Conservation (phyloP, 1,140 invertebrate genomes). For the Sipha flava region DNA sequence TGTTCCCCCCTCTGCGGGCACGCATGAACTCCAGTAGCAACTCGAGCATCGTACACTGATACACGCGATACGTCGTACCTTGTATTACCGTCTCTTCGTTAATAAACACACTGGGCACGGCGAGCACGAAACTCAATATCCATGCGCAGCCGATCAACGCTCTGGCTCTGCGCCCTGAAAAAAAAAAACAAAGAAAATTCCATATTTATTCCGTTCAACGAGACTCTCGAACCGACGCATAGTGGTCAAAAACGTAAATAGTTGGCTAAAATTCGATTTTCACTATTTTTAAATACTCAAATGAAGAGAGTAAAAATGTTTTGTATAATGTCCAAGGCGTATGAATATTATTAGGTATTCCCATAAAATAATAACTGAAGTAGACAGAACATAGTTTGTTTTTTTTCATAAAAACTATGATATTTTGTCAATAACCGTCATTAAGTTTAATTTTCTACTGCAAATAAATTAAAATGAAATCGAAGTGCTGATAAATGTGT, state of each 20-base stretch:
- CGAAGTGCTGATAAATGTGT: background rate
- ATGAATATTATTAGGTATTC: background rate
- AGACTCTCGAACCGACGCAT: too few relatives aligned
- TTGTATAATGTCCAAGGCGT: background rate
- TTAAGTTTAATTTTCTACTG: background rate
- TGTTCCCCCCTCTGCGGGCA: too few relatives aligned
- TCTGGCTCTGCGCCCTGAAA: conserved; percentile 62
- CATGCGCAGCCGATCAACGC: conserved; percentile 70
- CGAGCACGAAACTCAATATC: conserved; percentile 73
- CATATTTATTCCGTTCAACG: background rate
- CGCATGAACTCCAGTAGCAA: too few relatives aligned
- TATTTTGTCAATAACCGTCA: background rate
- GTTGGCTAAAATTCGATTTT: background rate
- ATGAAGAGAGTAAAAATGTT: background rate
- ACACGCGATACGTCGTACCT: conserved; percentile 49
- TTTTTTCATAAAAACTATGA: background rate
- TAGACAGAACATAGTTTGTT: background rate
- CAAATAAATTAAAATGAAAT: background rate
- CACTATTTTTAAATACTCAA: background rate
- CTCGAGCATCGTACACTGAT: too few relatives aligned
- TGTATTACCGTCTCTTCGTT: conserved; percentile 69
- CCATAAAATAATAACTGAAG: too few relatives aligned
- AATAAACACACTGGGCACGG: conserved; percentile 70
- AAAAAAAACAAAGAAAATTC: background rate
- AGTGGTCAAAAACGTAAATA: too few relatives aligned